These are phyloP conservation scores for Brachymystax lenok DNA, from an alignment of 2,797 vertebrate genomes.

Conservation along the genomic window DNA sequence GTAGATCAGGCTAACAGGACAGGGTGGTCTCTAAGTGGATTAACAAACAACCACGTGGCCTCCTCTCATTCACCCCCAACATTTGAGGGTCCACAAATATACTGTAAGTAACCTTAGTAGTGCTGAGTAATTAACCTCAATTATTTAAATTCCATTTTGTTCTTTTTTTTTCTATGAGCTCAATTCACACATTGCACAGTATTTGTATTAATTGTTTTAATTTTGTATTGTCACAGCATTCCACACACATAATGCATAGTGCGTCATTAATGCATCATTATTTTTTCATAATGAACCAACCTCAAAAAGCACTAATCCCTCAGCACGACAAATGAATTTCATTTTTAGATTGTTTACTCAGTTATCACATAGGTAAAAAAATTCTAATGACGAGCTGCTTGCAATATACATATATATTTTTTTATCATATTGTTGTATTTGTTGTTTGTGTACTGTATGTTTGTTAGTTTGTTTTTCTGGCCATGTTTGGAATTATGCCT, in stretches of 20 bases:
- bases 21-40: neutral
- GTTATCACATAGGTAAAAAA: conserved; percentile 31
- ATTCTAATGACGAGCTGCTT: neutral
- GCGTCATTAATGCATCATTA: too few species aligned
- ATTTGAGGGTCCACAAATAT: neutral
- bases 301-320: conserved; percentile 7
- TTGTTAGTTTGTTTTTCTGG: neutral
- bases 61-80: neutral
- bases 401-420: neutral
- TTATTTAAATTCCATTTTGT: too few species aligned
- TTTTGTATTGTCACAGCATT: too few species aligned
- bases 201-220: too few species aligned
- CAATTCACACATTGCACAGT: too few species aligned
- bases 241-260: too few species aligned
- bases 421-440: neutral
- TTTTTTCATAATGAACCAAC: too few species aligned
- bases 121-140: too few species aligned
- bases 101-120: neutral
- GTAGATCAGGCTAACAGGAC: neutral
- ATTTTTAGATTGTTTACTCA: conserved; percentile 35
- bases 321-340: conserved; percentile 35
- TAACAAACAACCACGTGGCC: neutral
- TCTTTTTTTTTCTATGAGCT: too few species aligned
- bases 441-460: neutral
- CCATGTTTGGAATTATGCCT: neutral